phyloP scores from a whole-genome alignment of 2,797 vertebrate species.

The Onychomys torridus region DNA sequence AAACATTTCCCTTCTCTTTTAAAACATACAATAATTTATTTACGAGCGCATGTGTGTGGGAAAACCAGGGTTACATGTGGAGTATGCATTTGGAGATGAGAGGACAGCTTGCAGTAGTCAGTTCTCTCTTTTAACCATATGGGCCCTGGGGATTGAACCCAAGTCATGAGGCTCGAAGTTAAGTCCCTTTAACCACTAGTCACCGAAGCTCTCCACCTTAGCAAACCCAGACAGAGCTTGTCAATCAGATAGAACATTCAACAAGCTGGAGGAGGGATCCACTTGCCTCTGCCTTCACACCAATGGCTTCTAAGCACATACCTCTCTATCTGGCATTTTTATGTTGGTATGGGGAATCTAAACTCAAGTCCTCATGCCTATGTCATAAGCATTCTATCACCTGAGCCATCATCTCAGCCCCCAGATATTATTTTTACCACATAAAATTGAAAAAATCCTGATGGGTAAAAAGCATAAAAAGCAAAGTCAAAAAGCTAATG shows the following conservation, averaged over 20 bases:
- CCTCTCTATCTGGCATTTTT: not conserved
- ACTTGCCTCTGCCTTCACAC: not conserved
- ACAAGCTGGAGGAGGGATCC: not conserved
- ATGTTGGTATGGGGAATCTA: not conserved
- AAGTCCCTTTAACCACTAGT: no score
- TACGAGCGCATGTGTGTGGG: not conserved
- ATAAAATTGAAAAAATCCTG: not conserved
- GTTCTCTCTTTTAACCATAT: not conserved
- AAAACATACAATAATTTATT: not conserved
- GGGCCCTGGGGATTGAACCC: not conserved
- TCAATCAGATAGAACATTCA: no score
- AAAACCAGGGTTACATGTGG: not conserved
- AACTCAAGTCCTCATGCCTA: not conserved
- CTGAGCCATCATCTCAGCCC: not conserved
- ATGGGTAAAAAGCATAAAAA: not conserved
- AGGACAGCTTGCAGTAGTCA: not conserved
- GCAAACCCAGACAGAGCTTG: not conserved
- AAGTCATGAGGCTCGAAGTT: no score
- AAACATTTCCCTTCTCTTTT: not conserved
- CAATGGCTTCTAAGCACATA: not conserved
- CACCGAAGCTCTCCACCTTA: not conserved
- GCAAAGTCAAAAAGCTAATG: not conserved
- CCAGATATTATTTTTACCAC: not conserved
- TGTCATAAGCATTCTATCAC: no score
- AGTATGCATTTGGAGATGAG: not conserved